These are phyloP conservation scores for Hoplostethus mediterraneus DNA, from an alignment of 2,797 vertebrate genomes.

Conservation along the genomic window DNA sequence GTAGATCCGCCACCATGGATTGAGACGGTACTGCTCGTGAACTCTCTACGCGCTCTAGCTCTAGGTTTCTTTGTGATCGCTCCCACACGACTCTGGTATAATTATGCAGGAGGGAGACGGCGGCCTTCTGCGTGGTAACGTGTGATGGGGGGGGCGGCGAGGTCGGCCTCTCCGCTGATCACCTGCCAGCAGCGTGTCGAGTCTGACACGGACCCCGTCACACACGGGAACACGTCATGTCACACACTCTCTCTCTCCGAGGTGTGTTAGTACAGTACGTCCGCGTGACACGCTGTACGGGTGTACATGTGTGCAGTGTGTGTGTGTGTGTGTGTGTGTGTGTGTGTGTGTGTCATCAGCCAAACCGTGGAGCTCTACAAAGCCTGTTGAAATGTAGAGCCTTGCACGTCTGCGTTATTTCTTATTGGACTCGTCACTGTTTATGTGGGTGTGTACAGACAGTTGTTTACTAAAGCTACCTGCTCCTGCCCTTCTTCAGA, in stretches of 20 bases:
- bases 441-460: neutral
- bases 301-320: neutral
- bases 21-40: conserved; percentile 4
- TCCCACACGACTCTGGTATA: conserved; percentile 53
- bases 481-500: conserved; percentile 6
- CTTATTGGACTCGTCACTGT: neutral
- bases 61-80: conserved; percentile 26
- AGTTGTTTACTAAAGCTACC: conserved; percentile 22
- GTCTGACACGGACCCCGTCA: conserved; percentile 63
- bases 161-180: conserved; percentile 67
- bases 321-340: conserved; percentile 27
- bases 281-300: conserved; percentile 26
- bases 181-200: conserved; percentile 69
- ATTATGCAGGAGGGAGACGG: conserved; percentile 63
- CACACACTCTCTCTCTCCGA: conserved; percentile 49
- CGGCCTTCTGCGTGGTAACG: conserved; percentile 49
- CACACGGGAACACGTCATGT: conserved; percentile 67
- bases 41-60: conserved; percentile 1
- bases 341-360: conserved; percentile 40
- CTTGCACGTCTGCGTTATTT: neutral
- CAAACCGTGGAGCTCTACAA: conserved; percentile 13
- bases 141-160: conserved; percentile 55
- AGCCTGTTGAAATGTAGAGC: neutral
- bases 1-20: conserved; percentile 4
- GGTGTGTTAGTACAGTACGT: conserved; percentile 58